Evolutionary conservation across 1,140 invertebrate species (phyloP).

Genomic region (Acromyrmex charruanus): DNA sequence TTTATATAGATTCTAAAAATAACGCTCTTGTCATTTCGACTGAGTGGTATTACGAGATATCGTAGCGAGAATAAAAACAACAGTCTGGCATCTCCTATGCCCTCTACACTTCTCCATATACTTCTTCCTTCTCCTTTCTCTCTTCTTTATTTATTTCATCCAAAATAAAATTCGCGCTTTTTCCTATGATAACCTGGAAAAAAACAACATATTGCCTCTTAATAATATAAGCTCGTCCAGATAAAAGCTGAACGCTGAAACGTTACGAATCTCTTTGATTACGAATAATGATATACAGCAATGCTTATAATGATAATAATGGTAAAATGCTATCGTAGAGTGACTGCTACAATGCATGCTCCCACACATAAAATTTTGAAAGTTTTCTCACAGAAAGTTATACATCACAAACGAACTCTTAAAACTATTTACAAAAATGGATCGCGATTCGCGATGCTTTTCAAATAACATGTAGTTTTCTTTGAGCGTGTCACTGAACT

Average conservation of each 20-base stretch:
- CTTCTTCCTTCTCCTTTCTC: slow-evolving; percentile 10
- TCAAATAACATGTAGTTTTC: slow-evolving; percentile 41
- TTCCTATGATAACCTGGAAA: slow-evolving; percentile 18
- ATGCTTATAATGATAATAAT: slow-evolving; percentile 45
- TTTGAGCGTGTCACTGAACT: slow-evolving; percentile 43
- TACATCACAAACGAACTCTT: slow-evolving; percentile 62
- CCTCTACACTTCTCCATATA: slow-evolving; percentile 28
- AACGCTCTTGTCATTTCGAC: slow-evolving; percentile 78
- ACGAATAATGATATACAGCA: slow-evolving; percentile 33
- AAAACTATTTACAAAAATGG: slow-evolving; percentile 82
- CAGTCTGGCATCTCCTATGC: slow-evolving; percentile 56
- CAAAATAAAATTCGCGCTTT: slow-evolving; percentile 36
- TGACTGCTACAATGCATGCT: slow-evolving; percentile 58
- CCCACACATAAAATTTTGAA: slow-evolving; percentile 45
- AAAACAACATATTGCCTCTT: slow-evolving; percentile 44
- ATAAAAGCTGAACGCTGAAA: slow-evolving; percentile 45
- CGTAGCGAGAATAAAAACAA: slow-evolving; percentile 81
- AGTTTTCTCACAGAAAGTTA: slow-evolving; percentile 5
- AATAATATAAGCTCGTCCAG: slow-evolving; percentile 61
- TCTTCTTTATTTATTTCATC: slow-evolving; percentile 30
- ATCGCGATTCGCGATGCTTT: slow-evolving; percentile 59
- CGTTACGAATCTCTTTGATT: slow-evolving; percentile 13
- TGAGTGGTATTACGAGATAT: slow-evolving; percentile 74
- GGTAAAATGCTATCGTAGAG: slow-evolving; percentile 61
- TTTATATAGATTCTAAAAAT: slow-evolving; percentile 82